Evolutionary conservation across 2,888 invertebrate species (phyloP).

Genomic region (Drosophila nigritarsus): DNA sequence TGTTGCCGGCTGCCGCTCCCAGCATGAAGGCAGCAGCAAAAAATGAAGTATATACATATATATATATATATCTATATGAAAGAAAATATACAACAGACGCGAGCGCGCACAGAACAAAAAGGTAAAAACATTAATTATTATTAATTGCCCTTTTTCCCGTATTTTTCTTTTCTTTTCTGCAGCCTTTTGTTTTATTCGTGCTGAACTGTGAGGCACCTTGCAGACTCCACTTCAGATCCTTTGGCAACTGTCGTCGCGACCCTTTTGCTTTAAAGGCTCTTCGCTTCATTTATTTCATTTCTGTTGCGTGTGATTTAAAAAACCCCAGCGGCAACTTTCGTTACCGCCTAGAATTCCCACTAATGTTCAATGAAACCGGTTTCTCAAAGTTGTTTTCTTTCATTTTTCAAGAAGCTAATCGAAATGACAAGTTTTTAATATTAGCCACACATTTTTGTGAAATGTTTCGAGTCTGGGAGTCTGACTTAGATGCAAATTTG

Average conservation of each 20-base stretch:
- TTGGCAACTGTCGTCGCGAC: conserved; percentile 69
- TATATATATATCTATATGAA: conserved; percentile 2
- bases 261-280: conserved; percentile 58
- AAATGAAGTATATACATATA: conserved; percentile 5
- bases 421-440: conserved; percentile 73
- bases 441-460: conserved; percentile 46
- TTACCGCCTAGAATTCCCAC: conserved; percentile 58
- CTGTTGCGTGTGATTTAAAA: conserved; percentile 52
- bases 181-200: conserved; percentile 56
- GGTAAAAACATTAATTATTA: conserved; percentile 84
- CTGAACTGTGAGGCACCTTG: conserved; percentile 31
- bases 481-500: conserved; percentile 37
- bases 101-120: conserved; percentile 60
- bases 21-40: conserved; percentile 29
- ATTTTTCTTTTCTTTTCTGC: conserved; percentile 26
- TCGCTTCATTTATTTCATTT: conserved; percentile 43
- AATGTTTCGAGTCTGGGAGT: conserved; percentile 28
- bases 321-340: conserved; percentile 49
- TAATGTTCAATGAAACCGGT: conserved; percentile 57
- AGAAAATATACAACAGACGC: conserved; percentile 36
- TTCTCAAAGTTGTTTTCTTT: conserved; percentile 31
- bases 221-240: conserved; percentile 49
- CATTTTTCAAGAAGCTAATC: conserved; percentile 61
- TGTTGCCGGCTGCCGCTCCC: conserved; percentile 52
- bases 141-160: conserved; percentile 80